A percentile compares a stretch with the other conserved stretches of the same genome.
Conservation (phyloP, 2,888 invertebrate genomes). For the Dryococelus australis region DNA sequence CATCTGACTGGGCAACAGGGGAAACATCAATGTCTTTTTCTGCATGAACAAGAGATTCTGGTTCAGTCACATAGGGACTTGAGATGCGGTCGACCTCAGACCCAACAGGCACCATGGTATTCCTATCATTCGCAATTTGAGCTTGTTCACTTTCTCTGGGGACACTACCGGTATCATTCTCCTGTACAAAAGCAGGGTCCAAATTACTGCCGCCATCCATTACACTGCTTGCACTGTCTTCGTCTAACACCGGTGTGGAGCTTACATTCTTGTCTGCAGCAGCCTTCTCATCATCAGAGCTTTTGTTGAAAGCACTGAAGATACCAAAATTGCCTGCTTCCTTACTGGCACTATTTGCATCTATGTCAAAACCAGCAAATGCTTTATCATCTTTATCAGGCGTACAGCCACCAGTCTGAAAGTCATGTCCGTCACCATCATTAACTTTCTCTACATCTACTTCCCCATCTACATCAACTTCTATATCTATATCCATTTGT, state of each 20-base stretch:
- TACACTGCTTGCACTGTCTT: not conserved
- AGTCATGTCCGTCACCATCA: not conserved
- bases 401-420: not conserved
- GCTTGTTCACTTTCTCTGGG: slow-evolving; percentile 16
- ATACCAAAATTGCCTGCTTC: not conserved
- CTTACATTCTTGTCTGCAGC: not conserved
- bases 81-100: not conserved
- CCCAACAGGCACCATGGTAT: not conserved
- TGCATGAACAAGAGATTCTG: not conserved
- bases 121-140: not conserved
- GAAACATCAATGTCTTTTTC: not conserved
- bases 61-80: not conserved
- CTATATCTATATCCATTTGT: not conserved
- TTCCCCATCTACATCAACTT: not conserved
- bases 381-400: not conserved
- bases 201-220: not conserved
- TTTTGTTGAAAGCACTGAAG: not conserved
- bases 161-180: not conserved
- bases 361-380: slow-evolving; percentile 10
- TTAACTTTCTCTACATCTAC: not conserved
- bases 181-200: not conserved
- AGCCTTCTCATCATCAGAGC: not conserved
- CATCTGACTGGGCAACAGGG: not conserved
- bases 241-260: not conserved
- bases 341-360: not conserved